These are phyloP conservation scores for Pogonus chalceus DNA, from an alignment of 1,140 invertebrate species.

Conservation along the genomic window DNA sequence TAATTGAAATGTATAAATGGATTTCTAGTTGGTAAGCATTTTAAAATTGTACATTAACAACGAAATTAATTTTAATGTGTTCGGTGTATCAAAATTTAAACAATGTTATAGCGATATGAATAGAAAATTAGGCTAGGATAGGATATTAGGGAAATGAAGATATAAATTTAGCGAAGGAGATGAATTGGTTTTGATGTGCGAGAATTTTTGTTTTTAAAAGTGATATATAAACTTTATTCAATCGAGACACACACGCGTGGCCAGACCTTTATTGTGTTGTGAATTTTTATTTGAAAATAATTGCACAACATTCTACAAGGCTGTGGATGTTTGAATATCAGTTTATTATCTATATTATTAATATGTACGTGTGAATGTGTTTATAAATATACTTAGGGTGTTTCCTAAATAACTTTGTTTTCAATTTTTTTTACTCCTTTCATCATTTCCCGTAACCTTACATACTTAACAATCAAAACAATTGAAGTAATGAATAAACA, in stretches of 20 bases:
- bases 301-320: constrained; percentile 26
- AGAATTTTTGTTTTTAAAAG: constrained; percentile 17
- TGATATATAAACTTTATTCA: constrained; percentile 23
- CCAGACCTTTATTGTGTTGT: constrained; percentile 28
- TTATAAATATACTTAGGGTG: constrained; percentile 30
- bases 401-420: constrained; percentile 20
- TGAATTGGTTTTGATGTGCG: constrained; percentile 1
- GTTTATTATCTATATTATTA: constrained; percentile 19
- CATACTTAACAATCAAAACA: too few species aligned
- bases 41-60: constrained; percentile 24
- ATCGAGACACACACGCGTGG: constrained; percentile 10
- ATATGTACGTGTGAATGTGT: constrained; percentile 34
- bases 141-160: constrained; percentile 17
- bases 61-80: constrained; percentile 19
- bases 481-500: too few species aligned
- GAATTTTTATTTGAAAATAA: constrained; percentile 17
- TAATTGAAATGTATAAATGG: constrained; percentile 8
- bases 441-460: too few species aligned
- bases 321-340: constrained; percentile 23
- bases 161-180: neutral
- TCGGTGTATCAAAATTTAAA: constrained; percentile 23
- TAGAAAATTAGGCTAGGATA: constrained; percentile 11
- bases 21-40: neutral
- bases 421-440: neutral
- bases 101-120: constrained; percentile 22